These are phyloP conservation scores for Micoletzkya japonica DNA, from an alignment of 2,888 invertebrate genomes.

Conservation along the genomic window DNA sequence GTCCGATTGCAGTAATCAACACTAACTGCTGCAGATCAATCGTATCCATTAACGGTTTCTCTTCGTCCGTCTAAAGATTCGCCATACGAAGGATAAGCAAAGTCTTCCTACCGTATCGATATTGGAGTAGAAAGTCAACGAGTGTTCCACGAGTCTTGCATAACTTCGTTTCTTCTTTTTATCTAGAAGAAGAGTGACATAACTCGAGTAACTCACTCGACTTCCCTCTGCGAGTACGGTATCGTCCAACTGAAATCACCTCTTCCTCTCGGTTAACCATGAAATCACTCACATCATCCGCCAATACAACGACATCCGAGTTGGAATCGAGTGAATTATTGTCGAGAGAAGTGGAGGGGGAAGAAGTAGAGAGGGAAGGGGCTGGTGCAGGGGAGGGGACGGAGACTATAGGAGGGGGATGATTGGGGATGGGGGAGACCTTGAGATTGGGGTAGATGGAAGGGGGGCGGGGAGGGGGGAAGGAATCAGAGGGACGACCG, in stretches of 20 bases:
- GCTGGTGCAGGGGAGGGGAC: too few species aligned
- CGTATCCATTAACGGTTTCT: constrained; percentile 6
- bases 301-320: too few species aligned
- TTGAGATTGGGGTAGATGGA: constrained; percentile 3
- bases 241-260: constrained; percentile 9
- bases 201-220: constrained; percentile 43
- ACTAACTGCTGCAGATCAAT: constrained; percentile 9
- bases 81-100: neutral
- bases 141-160: constrained; percentile 18
- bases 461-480: constrained; percentile 9
- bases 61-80: neutral
- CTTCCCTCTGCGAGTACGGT: constrained; percentile 35
- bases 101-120: constrained; percentile 5
- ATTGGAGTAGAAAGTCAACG: constrained; percentile 18
- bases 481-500: constrained; percentile 11
- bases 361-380: too few species aligned
- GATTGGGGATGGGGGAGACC: too few species aligned
- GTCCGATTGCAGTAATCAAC: constrained; percentile 10
- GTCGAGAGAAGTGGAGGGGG: too few species aligned
- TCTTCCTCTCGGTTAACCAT: too few species aligned
- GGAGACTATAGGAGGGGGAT: too few species aligned
- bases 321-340: too few species aligned
- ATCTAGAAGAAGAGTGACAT: constrained; percentile 34
- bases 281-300: too few species aligned
- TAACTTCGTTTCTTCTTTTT: constrained; percentile 30